phyloP scores from a whole-genome alignment of 2,113 vertebrate genomes.

The Catagonus wagneri region DNA sequence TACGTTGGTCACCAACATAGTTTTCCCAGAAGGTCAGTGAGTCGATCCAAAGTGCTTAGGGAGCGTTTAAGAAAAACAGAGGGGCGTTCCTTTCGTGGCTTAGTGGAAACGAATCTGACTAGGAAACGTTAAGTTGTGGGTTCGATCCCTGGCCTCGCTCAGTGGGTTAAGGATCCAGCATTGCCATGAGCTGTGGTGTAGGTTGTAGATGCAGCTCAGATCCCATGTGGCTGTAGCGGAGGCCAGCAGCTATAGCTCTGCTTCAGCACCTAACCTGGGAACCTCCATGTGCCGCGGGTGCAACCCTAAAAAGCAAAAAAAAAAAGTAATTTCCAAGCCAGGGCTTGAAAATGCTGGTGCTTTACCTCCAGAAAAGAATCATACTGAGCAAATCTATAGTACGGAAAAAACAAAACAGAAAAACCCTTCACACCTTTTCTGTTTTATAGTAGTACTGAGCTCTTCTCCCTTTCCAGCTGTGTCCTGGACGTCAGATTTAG shows the following conservation, averaged over 20 bases:
- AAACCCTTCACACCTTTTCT: not conserved
- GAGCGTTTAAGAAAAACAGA: not conserved
- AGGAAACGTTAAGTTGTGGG: too few species aligned
- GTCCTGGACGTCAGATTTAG: not conserved
- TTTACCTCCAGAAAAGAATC: not conserved
- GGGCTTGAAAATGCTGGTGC: not conserved
- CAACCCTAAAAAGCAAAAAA: too few species aligned
- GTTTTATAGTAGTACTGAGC: rapidly evolving
- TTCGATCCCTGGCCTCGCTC: too few species aligned
- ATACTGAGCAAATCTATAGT: not conserved
- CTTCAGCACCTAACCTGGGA: too few species aligned
- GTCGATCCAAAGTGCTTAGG: not conserved
- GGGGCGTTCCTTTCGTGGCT: not conserved
- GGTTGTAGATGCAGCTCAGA: too few species aligned
- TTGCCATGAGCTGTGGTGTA: too few species aligned
- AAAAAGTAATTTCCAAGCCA: not conserved
- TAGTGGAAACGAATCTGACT: too few species aligned
- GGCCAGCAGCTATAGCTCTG: too few species aligned
- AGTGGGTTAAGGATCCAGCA: too few species aligned
- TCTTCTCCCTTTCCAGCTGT: too few species aligned
- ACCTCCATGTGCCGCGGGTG: too few species aligned
- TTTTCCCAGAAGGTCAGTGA: not conserved
- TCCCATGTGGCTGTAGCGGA: too few species aligned
- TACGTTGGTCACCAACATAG: not conserved
- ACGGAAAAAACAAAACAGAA: not conserved